These are phyloP conservation scores for Apis laboriosa DNA, from an alignment of 1,140 invertebrate genomes.

Conservation along the genomic window DNA sequence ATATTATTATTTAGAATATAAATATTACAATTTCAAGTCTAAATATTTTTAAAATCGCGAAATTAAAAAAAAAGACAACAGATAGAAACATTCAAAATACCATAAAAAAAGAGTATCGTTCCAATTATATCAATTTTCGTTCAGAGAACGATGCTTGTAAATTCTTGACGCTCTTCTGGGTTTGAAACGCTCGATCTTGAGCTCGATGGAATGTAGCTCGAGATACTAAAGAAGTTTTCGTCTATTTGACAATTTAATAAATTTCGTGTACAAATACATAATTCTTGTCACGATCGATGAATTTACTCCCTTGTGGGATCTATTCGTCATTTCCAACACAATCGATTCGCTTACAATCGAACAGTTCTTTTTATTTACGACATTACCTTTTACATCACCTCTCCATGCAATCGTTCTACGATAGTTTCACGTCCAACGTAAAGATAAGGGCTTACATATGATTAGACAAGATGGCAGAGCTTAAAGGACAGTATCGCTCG, in stretches of 20 bases:
- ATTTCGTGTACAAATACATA: not conserved
- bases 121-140: not conserved
- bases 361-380: not conserved
- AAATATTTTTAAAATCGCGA: too few species aligned
- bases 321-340: not conserved
- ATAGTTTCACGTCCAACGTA: not conserved
- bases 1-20: too few species aligned
- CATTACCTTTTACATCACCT: too few species aligned
- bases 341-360: not conserved
- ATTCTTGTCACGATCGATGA: not conserved
- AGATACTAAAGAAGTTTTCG: not conserved
- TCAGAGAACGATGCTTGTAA: not conserved
- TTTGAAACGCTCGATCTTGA: not conserved
- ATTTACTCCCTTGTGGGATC: not conserved
- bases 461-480: constrained; percentile 3
- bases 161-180: not conserved
- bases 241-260: not conserved
- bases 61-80: too few species aligned
- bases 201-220: not conserved
- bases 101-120: not conserved
- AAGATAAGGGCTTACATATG: not conserved
- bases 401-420: not conserved
- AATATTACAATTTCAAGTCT: too few species aligned
- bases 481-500: not conserved
- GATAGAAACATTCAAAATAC: not conserved